Conservation (phyloP, 2,797 vertebrate species). For the Takifugu ocellatus region DNA sequence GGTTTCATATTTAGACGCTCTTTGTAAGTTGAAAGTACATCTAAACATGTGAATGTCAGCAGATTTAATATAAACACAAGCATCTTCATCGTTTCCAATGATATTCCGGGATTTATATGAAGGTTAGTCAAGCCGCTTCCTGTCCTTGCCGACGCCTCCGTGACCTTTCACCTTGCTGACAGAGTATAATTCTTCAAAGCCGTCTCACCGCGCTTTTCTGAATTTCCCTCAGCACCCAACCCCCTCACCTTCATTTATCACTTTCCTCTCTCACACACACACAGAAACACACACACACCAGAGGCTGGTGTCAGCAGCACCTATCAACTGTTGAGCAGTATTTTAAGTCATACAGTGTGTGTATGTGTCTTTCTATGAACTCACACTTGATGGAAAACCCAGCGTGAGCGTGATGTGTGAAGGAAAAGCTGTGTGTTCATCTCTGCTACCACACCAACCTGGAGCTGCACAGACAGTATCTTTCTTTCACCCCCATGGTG, state of each 20-base stretch:
- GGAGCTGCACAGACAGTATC: background rate
- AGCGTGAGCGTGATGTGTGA: constrained; percentile 23
- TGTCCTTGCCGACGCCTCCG: constrained; percentile 28
- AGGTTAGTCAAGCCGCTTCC: constrained; percentile 31
- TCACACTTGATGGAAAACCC: constrained; percentile 41
- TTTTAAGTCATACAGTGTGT: constrained; percentile 18
- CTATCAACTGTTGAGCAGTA: constrained; percentile 41
- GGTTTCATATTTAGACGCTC: no score
- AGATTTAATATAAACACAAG: constrained; percentile 12
- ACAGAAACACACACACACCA: constrained; percentile 1
- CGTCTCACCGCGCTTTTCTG: constrained; percentile 16
- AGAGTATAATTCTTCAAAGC: constrained; percentile 31
- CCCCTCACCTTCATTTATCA: constrained; percentile 26
- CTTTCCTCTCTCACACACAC: constrained; percentile 10
- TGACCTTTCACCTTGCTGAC: constrained; percentile 42
- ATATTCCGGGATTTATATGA: constrained; percentile 15
- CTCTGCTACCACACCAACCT: background rate
- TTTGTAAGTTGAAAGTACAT: no score
- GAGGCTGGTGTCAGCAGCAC: constrained; percentile 39
- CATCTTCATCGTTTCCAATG: constrained; percentile 15
- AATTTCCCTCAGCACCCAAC: constrained; percentile 25
- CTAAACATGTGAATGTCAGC: no score
- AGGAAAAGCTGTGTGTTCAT: constrained; percentile 20
- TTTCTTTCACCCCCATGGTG: background rate
- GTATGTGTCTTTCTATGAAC: constrained; percentile 17